Evolutionary conservation across 1,140 invertebrate genomes (phyloP).

Genomic region (Drosophila elegans): DNA sequence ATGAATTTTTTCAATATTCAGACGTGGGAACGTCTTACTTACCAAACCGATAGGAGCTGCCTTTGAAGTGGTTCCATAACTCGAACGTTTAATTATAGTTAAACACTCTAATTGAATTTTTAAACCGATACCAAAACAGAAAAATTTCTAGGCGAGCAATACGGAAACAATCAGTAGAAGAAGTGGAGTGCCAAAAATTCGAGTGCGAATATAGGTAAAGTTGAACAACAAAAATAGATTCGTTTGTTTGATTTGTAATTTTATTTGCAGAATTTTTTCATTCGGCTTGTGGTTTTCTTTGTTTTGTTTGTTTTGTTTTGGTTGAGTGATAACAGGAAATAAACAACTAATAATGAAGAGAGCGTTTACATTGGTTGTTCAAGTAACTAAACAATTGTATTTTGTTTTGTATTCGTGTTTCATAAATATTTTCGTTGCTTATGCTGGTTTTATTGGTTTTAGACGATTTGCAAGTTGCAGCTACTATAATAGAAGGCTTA

Average conservation of each 20-base stretch:
- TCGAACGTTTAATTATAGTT: slow-evolving; percentile 25
- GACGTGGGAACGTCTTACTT: slow-evolving; percentile 19
- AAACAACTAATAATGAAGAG: slow-evolving; percentile 39
- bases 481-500: slow-evolving; percentile 37
- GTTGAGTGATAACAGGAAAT: slow-evolving; percentile 48
- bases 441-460: background rate
- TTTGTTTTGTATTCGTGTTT: slow-evolving; percentile 2
- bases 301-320: slow-evolving; percentile 34
- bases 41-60: slow-evolving; percentile 24
- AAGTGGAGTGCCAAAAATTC: slow-evolving; percentile 44
- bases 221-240: slow-evolving; percentile 41
- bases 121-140: slow-evolving; percentile 15
- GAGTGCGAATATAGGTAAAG: slow-evolving; percentile 50
- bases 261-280: slow-evolving; percentile 59
- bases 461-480: slow-evolving; percentile 33
- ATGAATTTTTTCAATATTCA: slow-evolving; percentile 3
- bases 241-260: slow-evolving; percentile 49
- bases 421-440: slow-evolving; percentile 13
- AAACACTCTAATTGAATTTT: slow-evolving; percentile 30
- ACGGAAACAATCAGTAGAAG: slow-evolving; percentile 44
- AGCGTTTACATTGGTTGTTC: slow-evolving; percentile 35
- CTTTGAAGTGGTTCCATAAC: slow-evolving; percentile 33
- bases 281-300: slow-evolving; percentile 51
- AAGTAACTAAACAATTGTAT: slow-evolving; percentile 40
- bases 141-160: slow-evolving; percentile 62